These are phyloP conservation scores for Napeogenes sylphis DNA, from an alignment of 2,888 invertebrate species.

Conservation along the genomic window DNA sequence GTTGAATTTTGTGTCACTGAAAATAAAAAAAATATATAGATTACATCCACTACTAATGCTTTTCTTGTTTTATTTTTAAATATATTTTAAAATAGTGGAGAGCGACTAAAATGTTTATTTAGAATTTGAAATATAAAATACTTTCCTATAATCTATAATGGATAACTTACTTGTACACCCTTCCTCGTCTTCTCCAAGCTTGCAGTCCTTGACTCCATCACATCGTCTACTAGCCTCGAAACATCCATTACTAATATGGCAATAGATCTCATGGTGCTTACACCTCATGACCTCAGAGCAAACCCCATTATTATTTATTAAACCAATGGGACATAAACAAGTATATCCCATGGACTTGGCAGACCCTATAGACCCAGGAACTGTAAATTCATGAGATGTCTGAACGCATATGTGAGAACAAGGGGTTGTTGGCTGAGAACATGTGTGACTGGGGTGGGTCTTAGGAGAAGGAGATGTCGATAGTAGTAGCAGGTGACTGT, in stretches of 20 bases:
- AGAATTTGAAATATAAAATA: too few relatives aligned
- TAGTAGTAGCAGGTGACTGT: conserved; percentile 55
- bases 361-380: not conserved
- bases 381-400: conserved; percentile 33
- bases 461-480: conserved; percentile 39
- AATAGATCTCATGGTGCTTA: conserved; percentile 64
- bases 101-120: too few relatives aligned
- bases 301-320: conserved; percentile 69
- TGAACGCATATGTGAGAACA: conserved; percentile 87
- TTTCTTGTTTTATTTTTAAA: too few relatives aligned
- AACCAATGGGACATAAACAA: conserved; percentile 83
- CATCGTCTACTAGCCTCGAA: conserved; percentile 58
- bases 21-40: conserved; percentile 14
- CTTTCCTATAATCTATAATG: not conserved
- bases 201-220: conserved; percentile 73
- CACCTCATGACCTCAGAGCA: conserved; percentile 78
- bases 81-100: too few relatives aligned
- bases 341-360: conserved; percentile 42
- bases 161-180: conserved; percentile 57
- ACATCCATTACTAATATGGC: conserved; percentile 66
- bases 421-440: conserved; percentile 77
- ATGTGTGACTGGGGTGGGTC: conserved; percentile 70
- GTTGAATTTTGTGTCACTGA: conserved; percentile 9
- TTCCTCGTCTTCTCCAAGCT: conserved; percentile 76
- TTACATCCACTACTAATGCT: not conserved